Evolutionary conservation across 2,113 vertebrate species (phyloP), one percentile per base, ranked within the genome.

Genomic region (Oreochromis niloticus): DNA sequence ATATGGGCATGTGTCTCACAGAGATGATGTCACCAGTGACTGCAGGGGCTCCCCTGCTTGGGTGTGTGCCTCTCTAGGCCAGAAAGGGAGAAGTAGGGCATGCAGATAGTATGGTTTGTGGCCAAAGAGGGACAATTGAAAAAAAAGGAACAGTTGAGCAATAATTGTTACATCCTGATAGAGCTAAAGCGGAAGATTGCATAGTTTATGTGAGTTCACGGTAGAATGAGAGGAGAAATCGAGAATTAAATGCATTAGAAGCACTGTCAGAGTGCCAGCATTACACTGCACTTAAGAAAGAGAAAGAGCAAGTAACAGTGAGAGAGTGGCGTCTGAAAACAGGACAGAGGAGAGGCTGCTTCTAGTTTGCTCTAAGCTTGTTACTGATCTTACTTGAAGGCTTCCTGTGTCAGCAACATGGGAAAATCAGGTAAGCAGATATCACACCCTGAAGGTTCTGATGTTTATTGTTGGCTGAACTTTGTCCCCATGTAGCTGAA

Each of bases 351-450:
- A 82, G 32, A 85, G 13, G 50, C 78, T 80, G 80, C 52, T 83
- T 81, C 84, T 5, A 27, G n/a, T 84, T 83, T 56, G 56, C 27
- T n/a, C 41, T 63, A 68, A 39, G 39, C n/a, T 41, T 73, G 73
- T 81, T 84, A 32, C 34, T 78, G 80, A 54, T 83, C 81, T 82
- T 52, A 82, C 78, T 41, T 84, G 81, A 85, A 88, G 83, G 71
- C 54, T 84, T 83, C 56, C 89, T 84, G 75, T 85, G 85, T 91
- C 85, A 84, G 88, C 89, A 93, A 83, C 82, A 97, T 97, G 96
- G 96, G 96, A 48, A 97, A 96, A 86, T 96, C 96, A 93, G 96
- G 96, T 97, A 93, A 94, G 95, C 92, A 55, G 59, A 86, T 85
- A 88, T 39, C 82, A 46, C 16, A 82, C n/a, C 32, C 57, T 50